These are phyloP conservation scores for Macaria liturata DNA, from an alignment of 2,888 invertebrate species.

Conservation along the genomic window DNA sequence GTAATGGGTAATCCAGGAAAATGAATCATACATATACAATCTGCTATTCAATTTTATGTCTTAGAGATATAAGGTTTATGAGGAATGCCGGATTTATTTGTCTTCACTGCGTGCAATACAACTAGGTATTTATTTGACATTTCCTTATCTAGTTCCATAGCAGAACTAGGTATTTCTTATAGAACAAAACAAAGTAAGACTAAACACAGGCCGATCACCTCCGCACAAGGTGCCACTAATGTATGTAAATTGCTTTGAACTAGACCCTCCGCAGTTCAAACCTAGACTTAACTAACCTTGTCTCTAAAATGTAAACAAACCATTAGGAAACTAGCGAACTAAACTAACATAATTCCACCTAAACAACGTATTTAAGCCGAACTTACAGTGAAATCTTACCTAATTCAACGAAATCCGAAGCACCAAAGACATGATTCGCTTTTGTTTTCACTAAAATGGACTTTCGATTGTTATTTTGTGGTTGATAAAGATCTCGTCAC, in stretches of 20 bases:
- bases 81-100: too few species aligned
- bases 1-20: too few species aligned
- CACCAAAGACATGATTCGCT: conserved; percentile 35
- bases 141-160: too few species aligned
- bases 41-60: too few species aligned
- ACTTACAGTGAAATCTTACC: conserved; percentile 9
- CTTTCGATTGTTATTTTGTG: conserved; percentile 24
- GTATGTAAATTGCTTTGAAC: conserved; percentile 38
- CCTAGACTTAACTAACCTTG: conserved; percentile 42
- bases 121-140: too few species aligned
- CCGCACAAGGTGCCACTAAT: conserved; percentile 37
- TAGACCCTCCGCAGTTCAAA: conserved; percentile 13
- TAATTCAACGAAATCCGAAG: conserved; percentile 10
- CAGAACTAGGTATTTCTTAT: too few species aligned
- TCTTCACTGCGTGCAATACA: too few species aligned
- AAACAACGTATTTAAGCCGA: not conserved
- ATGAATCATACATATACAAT: too few species aligned
- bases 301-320: conserved; percentile 46
- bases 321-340: conserved; percentile 25
- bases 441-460: conserved; percentile 38
- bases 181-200: too few species aligned
- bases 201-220: conserved; percentile 52
- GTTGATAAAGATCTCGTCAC: conserved; percentile 55
- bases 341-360: conserved; percentile 34
- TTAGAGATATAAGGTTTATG: too few species aligned